Conservation (phyloP, 2,113 vertebrate species). For the Onychostruthus taczanowskii region DNA sequence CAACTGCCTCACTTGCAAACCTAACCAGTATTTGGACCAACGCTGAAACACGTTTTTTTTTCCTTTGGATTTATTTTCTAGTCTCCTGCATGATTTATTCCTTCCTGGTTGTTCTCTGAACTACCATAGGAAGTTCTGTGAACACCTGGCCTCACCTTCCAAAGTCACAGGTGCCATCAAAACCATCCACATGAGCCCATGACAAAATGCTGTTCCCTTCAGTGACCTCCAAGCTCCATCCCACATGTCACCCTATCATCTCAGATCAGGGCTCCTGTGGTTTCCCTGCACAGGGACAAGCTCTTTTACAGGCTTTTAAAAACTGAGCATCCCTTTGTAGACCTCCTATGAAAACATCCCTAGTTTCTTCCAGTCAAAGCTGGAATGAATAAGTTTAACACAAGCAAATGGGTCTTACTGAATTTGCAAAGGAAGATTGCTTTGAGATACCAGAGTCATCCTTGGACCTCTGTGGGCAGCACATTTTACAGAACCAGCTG, state of each 20-base stretch:
- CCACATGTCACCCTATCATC: background rate
- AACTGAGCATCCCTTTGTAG: background rate
- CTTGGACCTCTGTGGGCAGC: background rate
- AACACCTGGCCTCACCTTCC: background rate
- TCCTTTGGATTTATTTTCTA: background rate
- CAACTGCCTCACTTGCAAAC: background rate
- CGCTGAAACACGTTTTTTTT: background rate
- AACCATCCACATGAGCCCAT: background rate
- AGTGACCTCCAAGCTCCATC: accelerated
- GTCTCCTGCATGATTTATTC: background rate
- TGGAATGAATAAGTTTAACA: background rate
- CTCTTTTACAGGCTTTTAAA: background rate
- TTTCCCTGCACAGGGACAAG: background rate
- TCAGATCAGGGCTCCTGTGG: background rate
- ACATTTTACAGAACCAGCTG: background rate
- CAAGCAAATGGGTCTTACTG: background rate
- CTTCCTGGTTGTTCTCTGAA: background rate
- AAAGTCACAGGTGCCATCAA: background rate
- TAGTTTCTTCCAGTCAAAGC: background rate
- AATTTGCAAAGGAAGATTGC: background rate
- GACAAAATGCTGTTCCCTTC: accelerated
- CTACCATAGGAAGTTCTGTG: background rate
- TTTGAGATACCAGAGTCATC: background rate
- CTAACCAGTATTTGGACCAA: background rate
- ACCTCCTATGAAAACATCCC: background rate